Evolutionary conservation across 2,797 vertebrate species (phyloP).

Genomic region (Aeoliscus strigatus): DNA sequence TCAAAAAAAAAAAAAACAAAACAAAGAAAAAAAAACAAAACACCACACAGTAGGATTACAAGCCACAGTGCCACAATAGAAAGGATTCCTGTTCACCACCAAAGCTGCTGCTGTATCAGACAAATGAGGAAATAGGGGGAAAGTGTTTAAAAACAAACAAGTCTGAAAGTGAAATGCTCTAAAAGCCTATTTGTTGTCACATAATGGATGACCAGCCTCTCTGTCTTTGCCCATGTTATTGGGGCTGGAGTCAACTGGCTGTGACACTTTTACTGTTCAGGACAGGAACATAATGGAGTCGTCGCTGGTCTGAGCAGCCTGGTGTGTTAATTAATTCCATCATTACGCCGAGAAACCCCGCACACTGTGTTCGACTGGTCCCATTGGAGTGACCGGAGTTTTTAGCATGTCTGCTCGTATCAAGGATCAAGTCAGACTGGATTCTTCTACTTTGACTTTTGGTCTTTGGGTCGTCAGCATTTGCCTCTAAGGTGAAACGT

Average conservation of each 20-base stretch:
- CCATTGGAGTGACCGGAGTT: slow-evolving; percentile 17
- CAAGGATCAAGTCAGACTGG: slow-evolving; percentile 2
- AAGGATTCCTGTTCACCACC: slow-evolving; percentile 19
- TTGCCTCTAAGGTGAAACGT: too few species aligned
- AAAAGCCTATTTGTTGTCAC: slow-evolving; percentile 9
- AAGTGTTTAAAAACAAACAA: background rate
- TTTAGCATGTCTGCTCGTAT: slow-evolving; percentile 9
- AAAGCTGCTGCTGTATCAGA: slow-evolving; percentile 4
- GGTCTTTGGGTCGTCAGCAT: background rate
- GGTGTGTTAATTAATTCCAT: slow-evolving; percentile 43
- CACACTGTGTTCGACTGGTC: slow-evolving; percentile 26
- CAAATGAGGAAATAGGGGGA: background rate
- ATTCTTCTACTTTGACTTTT: background rate
- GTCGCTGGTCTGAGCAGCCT: slow-evolving; percentile 35
- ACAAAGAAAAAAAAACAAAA: slow-evolving; percentile 10
- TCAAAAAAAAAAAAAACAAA: slow-evolving; percentile 3
- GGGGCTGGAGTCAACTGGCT: slow-evolving; percentile 37
- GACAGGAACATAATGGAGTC: slow-evolving; percentile 43
- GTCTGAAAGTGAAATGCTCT: slow-evolving; percentile 11
- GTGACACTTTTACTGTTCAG: slow-evolving; percentile 36
- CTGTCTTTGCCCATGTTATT: slow-evolving; percentile 23
- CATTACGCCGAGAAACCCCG: slow-evolving; percentile 34
- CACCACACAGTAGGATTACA: slow-evolving; percentile 14
- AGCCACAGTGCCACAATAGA: slow-evolving; percentile 43
- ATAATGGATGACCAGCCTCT: slow-evolving; percentile 14